Base-by-base conservation (phyloP, 2,113 vertebrate species). In the Gymnogyps californianus region DNA sequence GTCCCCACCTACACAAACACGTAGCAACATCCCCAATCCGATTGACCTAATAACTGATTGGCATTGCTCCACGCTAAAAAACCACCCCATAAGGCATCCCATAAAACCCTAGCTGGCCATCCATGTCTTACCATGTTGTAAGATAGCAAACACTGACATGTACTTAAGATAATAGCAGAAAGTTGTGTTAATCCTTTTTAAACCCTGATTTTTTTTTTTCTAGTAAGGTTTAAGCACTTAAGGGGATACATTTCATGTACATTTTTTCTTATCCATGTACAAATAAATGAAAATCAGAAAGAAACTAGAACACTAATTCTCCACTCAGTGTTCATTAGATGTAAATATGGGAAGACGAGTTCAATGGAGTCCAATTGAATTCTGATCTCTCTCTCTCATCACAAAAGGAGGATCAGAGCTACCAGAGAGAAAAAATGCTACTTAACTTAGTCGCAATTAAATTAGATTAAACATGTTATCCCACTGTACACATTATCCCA, bases 51-150 rank as follows among this genome's bases (percentile, higher is more conserved):
- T 80, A 82, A 78, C 11, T 36, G n/a, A 62, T 67, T 22, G 38
- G 24, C 17, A 31, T 42, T 88, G 38, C 15, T 59, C 13, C 10
- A 54, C 34, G 64, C 54, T 52, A 18, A 86, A 55, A 77, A 74
- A 51, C 0, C 6, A 28, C 1, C 12, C 12, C 28, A 28, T 22
- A 59, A 85, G 22, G 4, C 19, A 71, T 34, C 19, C n/a, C 22
- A 26, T 47, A 90, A 90, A 86, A 54, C 7, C n/a, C 22, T 59
- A 66, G 17, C 54, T 64, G 32, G 29, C 22, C 20, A 47, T 42
- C 40, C 7, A 0, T 19, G 19, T 40, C 36, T 76, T 65, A 51
- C n/a, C 13, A 51, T 82, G 29, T 49, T 57, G 47, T 32, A 59
- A 76, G 49, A 55, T 2, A 86, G 19, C 20, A 70, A 92, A 38